Base-by-base conservation (phyloP, 2,113 vertebrate genomes). In the Heterotilapia buettikoferi region DNA sequence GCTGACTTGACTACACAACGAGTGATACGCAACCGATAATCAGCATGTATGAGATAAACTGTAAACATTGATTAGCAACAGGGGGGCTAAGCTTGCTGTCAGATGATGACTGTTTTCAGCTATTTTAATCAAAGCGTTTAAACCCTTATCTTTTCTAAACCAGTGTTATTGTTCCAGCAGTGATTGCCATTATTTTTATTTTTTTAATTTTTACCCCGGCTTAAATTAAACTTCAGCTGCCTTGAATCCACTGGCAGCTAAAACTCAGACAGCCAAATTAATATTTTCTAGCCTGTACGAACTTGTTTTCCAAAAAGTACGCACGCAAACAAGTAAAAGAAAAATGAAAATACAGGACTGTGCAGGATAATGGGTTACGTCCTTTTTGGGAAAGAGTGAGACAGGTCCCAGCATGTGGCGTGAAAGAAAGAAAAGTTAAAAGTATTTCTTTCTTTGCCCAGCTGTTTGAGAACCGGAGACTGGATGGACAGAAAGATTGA, bases 381-480 rank as follows among this genome's bases (percentile, higher is more conserved):
- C 83, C 13, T 78, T 52, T 52, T 52, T 54, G 13, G 14, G 68
- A 83, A 82, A 56, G 78, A 82, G 54, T 18, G 21, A 85, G 91
- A 47, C 88, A 82, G 47, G 90, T 93, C 63, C 36, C 85, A 73
- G 84, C 93, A 92, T 71, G 90, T 89, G 13, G 3, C 5, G 3
- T 40, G 33, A 40, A 68, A 18, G 24, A 59, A 33, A 79, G 14
- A 59, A 24, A 82, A 85, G 53, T 56, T 68, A 2, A 40, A 68
- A 40, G 12, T 68, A 24, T 68, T 68, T 83, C 84, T 45, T 52
- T 90, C 79, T 88, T 84, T 66, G 29, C n/a, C 12, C 73, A 82
- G 83, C 85, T 80, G 85, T 84, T 66, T 76, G 81, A 73, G 76
- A 82, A 50, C 61, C 4, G 2, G 40, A 18, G 47, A 73, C 63